phyloP scores from a whole-genome alignment of 2,888 invertebrate genomes.

The Drosophila algonquin region DNA sequence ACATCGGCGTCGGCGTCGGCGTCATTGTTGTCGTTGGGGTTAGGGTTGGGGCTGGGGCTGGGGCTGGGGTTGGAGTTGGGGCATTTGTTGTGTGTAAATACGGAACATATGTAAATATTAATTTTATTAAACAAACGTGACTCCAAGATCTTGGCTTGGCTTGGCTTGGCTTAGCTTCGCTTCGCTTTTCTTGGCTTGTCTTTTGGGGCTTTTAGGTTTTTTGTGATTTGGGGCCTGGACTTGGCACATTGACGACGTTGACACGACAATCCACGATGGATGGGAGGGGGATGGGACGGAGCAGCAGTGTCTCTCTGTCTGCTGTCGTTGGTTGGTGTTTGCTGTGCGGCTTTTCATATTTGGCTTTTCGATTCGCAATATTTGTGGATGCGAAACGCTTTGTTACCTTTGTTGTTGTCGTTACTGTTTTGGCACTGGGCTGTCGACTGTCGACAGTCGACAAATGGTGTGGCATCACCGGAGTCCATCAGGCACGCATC shows the following conservation, averaged over 20 bases:
- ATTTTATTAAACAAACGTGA: conserved; percentile 77
- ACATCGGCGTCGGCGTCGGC: too few species aligned
- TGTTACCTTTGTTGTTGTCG: conserved; percentile 32
- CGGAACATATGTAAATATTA: conserved; percentile 77
- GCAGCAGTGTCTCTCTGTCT: not conserved
- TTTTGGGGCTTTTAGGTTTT: conserved; percentile 4
- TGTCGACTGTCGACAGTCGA: conserved; percentile 3
- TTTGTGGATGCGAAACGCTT: conserved; percentile 55
- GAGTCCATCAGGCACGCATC: conserved; percentile 24
- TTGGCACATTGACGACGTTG: conserved; percentile 49
- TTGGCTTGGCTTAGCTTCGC: conserved; percentile 22
- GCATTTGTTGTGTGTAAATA: conserved; percentile 53
- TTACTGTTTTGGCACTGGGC: conserved; percentile 27
- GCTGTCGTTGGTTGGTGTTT: not conserved
- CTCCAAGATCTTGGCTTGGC: conserved; percentile 46
- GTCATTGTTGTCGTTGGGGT: conserved; percentile 6
- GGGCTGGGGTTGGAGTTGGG: not conserved
- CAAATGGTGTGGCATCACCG: conserved; percentile 6
- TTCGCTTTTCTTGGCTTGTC: conserved; percentile 29
- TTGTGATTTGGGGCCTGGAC: conserved; percentile 14
- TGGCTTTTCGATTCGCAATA: conserved; percentile 67
- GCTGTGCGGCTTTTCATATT: conserved; percentile 55
- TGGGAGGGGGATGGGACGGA: not conserved
- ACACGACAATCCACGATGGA: conserved; percentile 52
- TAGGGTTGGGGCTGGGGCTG: conserved; percentile 2